Conservation (phyloP, 2,113 vertebrate species). For the Vidua chalybeata region DNA sequence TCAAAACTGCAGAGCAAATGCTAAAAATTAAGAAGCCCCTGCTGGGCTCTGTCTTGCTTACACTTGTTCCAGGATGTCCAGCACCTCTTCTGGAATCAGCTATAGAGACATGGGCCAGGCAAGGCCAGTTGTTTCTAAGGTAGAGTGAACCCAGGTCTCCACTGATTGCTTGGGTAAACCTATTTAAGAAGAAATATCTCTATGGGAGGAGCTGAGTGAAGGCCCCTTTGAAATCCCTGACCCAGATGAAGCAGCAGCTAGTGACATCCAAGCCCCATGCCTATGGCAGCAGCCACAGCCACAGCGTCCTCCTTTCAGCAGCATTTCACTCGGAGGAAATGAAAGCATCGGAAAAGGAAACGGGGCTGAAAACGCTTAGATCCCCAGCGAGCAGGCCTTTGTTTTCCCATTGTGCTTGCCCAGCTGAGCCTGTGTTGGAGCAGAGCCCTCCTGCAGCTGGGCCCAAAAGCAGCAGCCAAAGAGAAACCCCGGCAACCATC, state of each 20-base stretch:
- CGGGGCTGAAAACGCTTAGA: conserved; percentile 42
- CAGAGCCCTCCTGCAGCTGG: conserved; percentile 68
- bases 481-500: conserved; percentile 29
- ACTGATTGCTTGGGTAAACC: neutral
- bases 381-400: conserved; percentile 10
- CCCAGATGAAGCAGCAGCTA: neutral
- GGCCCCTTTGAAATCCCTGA: neutral
- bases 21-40: neutral
- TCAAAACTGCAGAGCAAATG: neutral
- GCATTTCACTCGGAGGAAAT: conserved; percentile 2
- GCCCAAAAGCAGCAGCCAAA: conserved; percentile 48
- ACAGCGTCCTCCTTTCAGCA: conserved; percentile 38
- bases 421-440: conserved; percentile 66
- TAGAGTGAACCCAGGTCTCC: neutral
- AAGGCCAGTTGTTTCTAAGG: neutral
- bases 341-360: conserved; percentile 60
- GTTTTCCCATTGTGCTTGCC: conserved; percentile 49
- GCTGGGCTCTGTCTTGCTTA: neutral
- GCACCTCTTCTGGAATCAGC: neutral
- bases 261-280: neutral
- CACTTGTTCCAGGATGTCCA: rapidly evolving
- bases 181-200: neutral
- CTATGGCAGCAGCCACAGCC: neutral
- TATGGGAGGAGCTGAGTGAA: neutral
- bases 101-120: neutral